Evolutionary conservation across 2,888 invertebrate genomes (phyloP).

Genomic region (Eucera pruinosa): DNA sequence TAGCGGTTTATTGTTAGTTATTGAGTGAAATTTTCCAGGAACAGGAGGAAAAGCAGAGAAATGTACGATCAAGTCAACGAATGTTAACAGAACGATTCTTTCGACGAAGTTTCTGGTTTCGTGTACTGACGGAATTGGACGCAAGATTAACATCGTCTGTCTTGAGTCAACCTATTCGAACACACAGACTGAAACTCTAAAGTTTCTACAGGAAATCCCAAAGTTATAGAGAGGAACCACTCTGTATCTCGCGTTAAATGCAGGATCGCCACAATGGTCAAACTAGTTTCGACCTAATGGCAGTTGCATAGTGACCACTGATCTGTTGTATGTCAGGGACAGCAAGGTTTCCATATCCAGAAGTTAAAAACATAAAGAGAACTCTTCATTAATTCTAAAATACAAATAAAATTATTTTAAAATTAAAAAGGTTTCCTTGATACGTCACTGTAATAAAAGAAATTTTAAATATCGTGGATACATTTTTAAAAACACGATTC

Average conservation of each 20-base stretch:
- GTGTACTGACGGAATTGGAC: conserved; percentile 40
- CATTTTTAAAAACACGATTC: no score
- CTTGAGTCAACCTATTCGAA: conserved; percentile 32
- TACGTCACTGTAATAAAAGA: no score
- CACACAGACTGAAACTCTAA: conserved; percentile 20
- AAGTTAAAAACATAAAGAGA: background rate
- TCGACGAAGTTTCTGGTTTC: conserved; percentile 18
- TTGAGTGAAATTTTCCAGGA: conserved; percentile 21
- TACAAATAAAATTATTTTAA: no score
- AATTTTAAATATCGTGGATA: no score
- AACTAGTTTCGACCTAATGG: conserved; percentile 30
- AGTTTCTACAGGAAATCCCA: conserved; percentile 37
- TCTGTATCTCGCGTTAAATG: conserved; percentile 26
- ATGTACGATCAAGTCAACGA: conserved; percentile 1
- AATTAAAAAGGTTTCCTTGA: background rate
- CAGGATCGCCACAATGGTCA: conserved; percentile 25
- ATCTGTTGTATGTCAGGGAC: background rate
- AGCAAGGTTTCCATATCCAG: background rate
- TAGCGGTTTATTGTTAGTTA: background rate
- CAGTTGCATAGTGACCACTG: background rate
- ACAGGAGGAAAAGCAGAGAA: background rate
- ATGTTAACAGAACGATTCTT: conserved; percentile 39
- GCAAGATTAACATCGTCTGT: conserved; percentile 38
- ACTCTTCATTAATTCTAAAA: no score
- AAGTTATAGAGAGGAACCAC: conserved; percentile 29